A percentile compares a stretch with the other conserved stretches of the same genome.
Evolutionary conservation across 35 echinoderm and acorn worm species (phyloP).

Genomic region (Patiria miniata): DNA sequence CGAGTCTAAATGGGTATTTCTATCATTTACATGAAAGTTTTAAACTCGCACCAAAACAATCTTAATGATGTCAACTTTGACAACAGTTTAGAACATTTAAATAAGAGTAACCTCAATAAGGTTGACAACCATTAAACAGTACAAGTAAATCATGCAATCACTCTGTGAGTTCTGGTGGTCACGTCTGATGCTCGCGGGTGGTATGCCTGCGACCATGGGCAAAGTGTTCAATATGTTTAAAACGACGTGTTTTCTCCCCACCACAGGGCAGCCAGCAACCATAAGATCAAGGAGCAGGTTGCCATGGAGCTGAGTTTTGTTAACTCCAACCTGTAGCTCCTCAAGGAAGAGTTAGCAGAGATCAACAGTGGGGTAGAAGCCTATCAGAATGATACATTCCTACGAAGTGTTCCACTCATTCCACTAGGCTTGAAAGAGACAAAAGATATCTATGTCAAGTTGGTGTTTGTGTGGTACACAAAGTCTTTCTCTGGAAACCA

Average conservation of each 20-base stretch:
- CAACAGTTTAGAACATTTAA: too few relatives aligned
- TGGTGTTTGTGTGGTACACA: too few relatives aligned
- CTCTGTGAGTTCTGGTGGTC: too few relatives aligned
- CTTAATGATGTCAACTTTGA: too few relatives aligned
- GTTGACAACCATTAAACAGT: background rate
- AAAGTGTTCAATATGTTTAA: too few relatives aligned
- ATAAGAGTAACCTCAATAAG: background rate
- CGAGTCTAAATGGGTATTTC: too few relatives aligned
- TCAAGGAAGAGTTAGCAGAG: constrained; percentile 90
- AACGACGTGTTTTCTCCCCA: too few relatives aligned
- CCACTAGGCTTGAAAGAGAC: constrained; percentile 96
- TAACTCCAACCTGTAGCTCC: constrained; percentile 87
- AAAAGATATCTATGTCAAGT: constrained; percentile 81
- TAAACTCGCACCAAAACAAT: too few relatives aligned
- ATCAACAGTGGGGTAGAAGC: constrained; percentile 88
- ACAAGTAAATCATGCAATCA: background rate
- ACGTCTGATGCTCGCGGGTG: too few relatives aligned
- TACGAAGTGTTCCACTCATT: constrained; percentile 87
- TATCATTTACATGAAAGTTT: too few relatives aligned
- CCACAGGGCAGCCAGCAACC: constrained; percentile 93
- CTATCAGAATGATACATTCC: constrained; percentile 81
- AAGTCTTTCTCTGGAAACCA: background rate
- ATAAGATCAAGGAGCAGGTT: constrained; percentile 93
- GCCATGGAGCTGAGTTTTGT: constrained; percentile 94
- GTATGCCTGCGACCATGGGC: too few relatives aligned